A percentile compares a stretch with the other conserved stretches of the same genome.
These are phyloP conservation scores for Hydriomena furcata DNA, from an alignment of 2,888 invertebrate genomes.

Conservation along the genomic window DNA sequence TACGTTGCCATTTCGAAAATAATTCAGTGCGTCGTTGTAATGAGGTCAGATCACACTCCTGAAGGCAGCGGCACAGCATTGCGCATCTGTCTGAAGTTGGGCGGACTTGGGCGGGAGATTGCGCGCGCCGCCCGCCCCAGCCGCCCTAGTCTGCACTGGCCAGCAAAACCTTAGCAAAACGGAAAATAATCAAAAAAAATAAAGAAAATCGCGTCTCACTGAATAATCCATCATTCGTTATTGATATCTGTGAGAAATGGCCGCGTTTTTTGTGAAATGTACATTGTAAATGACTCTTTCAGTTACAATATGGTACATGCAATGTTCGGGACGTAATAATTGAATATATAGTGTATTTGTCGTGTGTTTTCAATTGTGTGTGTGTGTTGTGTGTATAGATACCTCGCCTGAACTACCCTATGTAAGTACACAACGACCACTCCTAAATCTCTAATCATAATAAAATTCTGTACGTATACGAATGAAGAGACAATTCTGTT, in stretches of 20 bases:
- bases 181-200: conserved; percentile 46
- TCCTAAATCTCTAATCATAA: no score
- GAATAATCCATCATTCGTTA: conserved; percentile 3
- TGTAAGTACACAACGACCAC: conserved; percentile 46
- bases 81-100: conserved; percentile 54
- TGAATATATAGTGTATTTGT: conserved; percentile 34
- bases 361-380: conserved; percentile 40
- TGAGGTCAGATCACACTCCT: conserved; percentile 58
- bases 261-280: not conserved
- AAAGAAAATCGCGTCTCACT: conserved; percentile 24
- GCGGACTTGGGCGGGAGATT: conserved; percentile 44
- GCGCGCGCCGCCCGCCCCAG: conserved; percentile 53
- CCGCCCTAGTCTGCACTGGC: conserved; percentile 47
- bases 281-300: conserved; percentile 3
- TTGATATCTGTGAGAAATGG: conserved; percentile 20
- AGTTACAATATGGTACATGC: conserved; percentile 42
- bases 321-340: conserved; percentile 40
- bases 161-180: conserved; percentile 45
- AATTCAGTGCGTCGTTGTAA: conserved; percentile 65
- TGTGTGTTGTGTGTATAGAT: conserved; percentile 40
- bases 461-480: no score
- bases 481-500: no score
- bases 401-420: conserved; percentile 47
- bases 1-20: conserved; percentile 77
- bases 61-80: conserved; percentile 45